Base-by-base conservation (phyloP, 1,140 invertebrate genomes). In the Varroa destructor region DNA sequence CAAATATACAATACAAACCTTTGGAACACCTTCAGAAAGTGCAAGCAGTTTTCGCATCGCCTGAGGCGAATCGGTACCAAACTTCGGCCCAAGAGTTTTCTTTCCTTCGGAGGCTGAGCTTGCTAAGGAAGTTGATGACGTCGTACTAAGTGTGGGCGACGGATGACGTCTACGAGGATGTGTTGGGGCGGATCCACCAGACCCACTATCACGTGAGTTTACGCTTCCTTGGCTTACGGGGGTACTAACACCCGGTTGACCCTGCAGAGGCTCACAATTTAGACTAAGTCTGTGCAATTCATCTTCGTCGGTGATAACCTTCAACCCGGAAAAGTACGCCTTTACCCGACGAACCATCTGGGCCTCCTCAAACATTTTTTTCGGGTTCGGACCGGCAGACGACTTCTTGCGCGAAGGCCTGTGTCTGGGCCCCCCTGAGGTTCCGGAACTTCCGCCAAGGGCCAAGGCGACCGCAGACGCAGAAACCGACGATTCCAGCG, bases 311-410 rank as follows among this genome's bases (percentile, higher is more conserved):
- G 87, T 89, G 73, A 89, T 88, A 0, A 94, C 89, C 77, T 91
- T 88, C 83, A 98, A 87, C 77, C 93, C 89, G 57, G 88, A 88
- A 46, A 98, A 81, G 81, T 99, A 98, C 0, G 94, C 90, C 79
- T 96, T 96, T 0, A 97, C 94, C 61, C 93, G 83, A 6, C 93
- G 84, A 25, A 94, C 91, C 94, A 97, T 98, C 81, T 97, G 91
- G 42, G 93, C 91, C 84, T 97, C 93, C 81, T 97, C 93, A 80
- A 94, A 97, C 92, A 97, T 97, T 80, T 95, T 96, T 81, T 96
- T 96, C 55, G 91, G 89, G 81, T 97, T 95, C 0, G 91, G 91
- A 0, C 90, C 86, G 6, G 90, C 88, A 0, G 90, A 87, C 0
- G 90, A 92, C 77, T 95, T 95, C 79, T 93, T 92, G 67, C 91